Percentiles rank a stretch among this genome's conserved stretches.
These are phyloP conservation scores for Gymnarchus niloticus DNA, from an alignment of 2,113 vertebrate species.

Conservation along the genomic window DNA sequence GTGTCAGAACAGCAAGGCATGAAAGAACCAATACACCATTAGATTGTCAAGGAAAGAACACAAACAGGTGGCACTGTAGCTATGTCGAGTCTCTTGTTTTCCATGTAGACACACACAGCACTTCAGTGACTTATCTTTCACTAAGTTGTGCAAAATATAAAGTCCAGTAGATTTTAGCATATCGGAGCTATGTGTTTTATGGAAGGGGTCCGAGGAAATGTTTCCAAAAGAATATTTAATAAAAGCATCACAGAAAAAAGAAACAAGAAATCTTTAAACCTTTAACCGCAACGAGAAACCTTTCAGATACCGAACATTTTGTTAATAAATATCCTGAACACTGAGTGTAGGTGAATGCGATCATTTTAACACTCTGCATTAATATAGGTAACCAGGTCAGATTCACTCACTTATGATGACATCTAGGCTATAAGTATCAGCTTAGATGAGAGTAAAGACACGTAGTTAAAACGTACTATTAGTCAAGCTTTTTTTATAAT, in stretches of 20 bases:
- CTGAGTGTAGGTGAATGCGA: neutral
- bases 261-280: no score
- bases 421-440: no score
- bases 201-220: neutral
- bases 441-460: no score
- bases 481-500: no score
- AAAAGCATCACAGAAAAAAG: neutral
- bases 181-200: neutral
- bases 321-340: neutral
- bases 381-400: neutral
- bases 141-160: neutral
- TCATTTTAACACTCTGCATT: neutral
- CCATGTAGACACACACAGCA: neutral
- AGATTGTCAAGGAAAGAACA: neutral
- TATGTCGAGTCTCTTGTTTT: neutral
- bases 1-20: neutral
- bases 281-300: neutral
- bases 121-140: neutral
- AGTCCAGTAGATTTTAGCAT: neutral
- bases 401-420: neutral
- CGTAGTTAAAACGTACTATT: no score
- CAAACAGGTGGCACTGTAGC: neutral
- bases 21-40: neutral
- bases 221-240: neutral
- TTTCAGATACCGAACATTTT: neutral